These are phyloP conservation scores for Cataglyphis livida DNA, from an alignment of 2,888 invertebrate genomes.

Conservation along the genomic window DNA sequence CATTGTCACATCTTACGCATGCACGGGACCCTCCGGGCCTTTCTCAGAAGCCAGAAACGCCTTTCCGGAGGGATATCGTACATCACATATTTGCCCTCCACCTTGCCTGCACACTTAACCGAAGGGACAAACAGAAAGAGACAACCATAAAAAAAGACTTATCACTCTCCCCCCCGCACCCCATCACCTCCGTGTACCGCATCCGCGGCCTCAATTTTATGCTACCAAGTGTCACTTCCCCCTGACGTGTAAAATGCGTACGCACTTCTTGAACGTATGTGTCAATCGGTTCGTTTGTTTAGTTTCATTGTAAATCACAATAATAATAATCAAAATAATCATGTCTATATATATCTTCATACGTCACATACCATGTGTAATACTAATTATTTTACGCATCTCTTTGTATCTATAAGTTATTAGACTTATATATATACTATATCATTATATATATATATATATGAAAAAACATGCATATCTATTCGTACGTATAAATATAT, in stretches of 20 bases:
- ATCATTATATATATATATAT: slow-evolving; percentile 55
- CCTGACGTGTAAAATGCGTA: slow-evolving; percentile 60
- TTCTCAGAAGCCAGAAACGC: slow-evolving; percentile 76
- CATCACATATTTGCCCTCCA: slow-evolving; percentile 60
- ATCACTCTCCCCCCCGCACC: neutral
- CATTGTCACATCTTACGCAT: slow-evolving; percentile 25
- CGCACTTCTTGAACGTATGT: slow-evolving; percentile 55
- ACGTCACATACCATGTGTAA: slow-evolving; percentile 65
- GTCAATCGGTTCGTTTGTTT: slow-evolving; percentile 54
- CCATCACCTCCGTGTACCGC: neutral
- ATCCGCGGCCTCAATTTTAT: slow-evolving; percentile 3
- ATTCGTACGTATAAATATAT: slow-evolving; percentile 69
- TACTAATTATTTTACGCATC: slow-evolving; percentile 75
- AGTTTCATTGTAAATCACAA: slow-evolving; percentile 59
- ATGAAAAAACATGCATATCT: slow-evolving; percentile 61
- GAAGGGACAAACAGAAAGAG: slow-evolving; percentile 26
- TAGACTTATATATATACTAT: slow-evolving; percentile 59
- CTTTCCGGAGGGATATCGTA: slow-evolving; percentile 65
- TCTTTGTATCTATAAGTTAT: slow-evolving; percentile 77
- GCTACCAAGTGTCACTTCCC: slow-evolving; percentile 34
- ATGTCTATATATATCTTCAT: slow-evolving; percentile 62
- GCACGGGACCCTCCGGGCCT: slow-evolving; percentile 53
- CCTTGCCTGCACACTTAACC: slow-evolving; percentile 70
- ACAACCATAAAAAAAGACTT: slow-evolving; percentile 14
- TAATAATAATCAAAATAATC: slow-evolving; percentile 51